Evolutionary conservation across 2,888 invertebrate genomes (phyloP), one percentile per base, ranked within the genome.

Genomic region (Drosophila rubida): DNA sequence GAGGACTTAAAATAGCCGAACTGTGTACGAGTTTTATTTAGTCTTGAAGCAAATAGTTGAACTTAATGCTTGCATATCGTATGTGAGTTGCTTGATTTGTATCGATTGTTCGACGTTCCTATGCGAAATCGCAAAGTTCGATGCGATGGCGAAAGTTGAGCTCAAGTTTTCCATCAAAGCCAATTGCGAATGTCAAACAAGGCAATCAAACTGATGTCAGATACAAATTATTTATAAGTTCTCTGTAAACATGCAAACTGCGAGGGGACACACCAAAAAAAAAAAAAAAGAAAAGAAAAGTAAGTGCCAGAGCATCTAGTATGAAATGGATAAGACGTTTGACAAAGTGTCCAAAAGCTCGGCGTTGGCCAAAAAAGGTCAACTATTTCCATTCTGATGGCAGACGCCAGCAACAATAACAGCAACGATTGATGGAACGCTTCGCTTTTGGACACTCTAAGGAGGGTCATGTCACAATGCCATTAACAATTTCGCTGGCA

Each of bases 171-270:
- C 23, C 53, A 35, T 51, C 42, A 72, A 48, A 53, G 53, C 25
- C 54, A 58, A 55, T 54, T 61, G 37, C 32, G 27, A 63, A 44
- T 45, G 46, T 23, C 53, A 35, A 35, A 51, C 27, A 46, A 39
- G 60, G 54, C 64, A 59, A 65, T 77, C 67, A 58, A 71, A 59
- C 48, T 66, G 66, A 68, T 68, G 73, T 67, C 65, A 54, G 57
- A 46, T 51, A 59, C 57, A 68, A 78, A 64, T 81, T 74, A 68
- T 75, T 64, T 68, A 66, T 51, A 73, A 61, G 59, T 61, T 75
- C 60, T 65, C 64, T 48, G 72, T 63, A 65, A 68, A 60, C 60
- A 77, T 62, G 61, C 41, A 49, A 65, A 59, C 42, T 39, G 30
- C n/a, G 9, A 37, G 19, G 16, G 48, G 35, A 35, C 16, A 62